These are phyloP conservation scores for Lamproptera curius DNA, from an alignment of 2,888 invertebrate genomes.

Conservation along the genomic window DNA sequence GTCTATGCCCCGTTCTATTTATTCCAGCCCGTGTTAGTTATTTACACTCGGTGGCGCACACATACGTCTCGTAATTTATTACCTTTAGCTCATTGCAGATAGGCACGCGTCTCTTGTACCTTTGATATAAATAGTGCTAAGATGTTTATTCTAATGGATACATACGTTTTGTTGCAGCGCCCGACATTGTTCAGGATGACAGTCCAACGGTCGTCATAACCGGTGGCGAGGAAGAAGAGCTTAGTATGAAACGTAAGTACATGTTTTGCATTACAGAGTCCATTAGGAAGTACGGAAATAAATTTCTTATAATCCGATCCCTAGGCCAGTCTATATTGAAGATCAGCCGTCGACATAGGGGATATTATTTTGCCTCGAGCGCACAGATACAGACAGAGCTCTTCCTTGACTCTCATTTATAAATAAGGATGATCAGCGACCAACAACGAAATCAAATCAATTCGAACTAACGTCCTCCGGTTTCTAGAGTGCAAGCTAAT, in stretches of 20 bases:
- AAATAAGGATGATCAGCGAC: too few species aligned
- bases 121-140: slow-evolving; percentile 11
- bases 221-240: slow-evolving; percentile 85
- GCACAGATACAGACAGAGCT: too few species aligned
- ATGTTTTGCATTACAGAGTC: too few species aligned
- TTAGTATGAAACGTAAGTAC: slow-evolving; percentile 87
- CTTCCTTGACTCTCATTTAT: too few species aligned
- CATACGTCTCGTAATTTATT: slow-evolving; percentile 19
- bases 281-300: too few species aligned
- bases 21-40: slow-evolving; percentile 22
- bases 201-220: slow-evolving; percentile 80
- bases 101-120: slow-evolving; percentile 13
- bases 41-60: slow-evolving; percentile 22
- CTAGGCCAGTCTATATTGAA: too few species aligned
- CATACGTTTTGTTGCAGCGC: slow-evolving; percentile 79
- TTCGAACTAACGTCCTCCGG: too few species aligned
- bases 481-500: too few species aligned
- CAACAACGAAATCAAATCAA: too few species aligned
- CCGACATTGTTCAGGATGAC: slow-evolving; percentile 84
- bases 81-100: slow-evolving; percentile 17
- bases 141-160: slow-evolving; percentile 21
- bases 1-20: slow-evolving; percentile 25
- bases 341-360: too few species aligned
- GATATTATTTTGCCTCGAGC: too few species aligned
- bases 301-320: too few species aligned